Conservation (phyloP, 1,140 invertebrate genomes). For the Brachionus koreanus region DNA sequence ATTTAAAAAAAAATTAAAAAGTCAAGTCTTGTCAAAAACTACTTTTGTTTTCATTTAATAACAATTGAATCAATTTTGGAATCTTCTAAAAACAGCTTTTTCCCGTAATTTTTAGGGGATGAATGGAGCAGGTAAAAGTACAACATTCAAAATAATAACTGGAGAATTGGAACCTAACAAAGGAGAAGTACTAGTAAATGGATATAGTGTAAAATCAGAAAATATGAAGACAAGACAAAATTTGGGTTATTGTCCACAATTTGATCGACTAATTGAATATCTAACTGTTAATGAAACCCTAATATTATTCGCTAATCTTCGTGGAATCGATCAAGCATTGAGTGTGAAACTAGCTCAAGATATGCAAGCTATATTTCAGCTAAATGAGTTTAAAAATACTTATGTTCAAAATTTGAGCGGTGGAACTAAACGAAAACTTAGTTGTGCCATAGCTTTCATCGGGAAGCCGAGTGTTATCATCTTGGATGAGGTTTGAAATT, state of each 20-base stretch:
- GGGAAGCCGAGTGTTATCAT: slow-evolving; percentile 58
- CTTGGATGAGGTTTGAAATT: slow-evolving; percentile 58
- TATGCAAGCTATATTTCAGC: slow-evolving; percentile 31
- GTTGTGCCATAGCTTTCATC: slow-evolving; percentile 82
- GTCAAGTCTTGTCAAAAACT: no score
- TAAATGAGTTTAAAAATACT: slow-evolving; percentile 23
- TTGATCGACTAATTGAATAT: slow-evolving; percentile 61
- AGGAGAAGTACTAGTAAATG: slow-evolving; percentile 46
- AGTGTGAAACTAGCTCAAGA: slow-evolving; percentile 49
- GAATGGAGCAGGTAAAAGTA: slow-evolving; percentile 48
- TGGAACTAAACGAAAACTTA: slow-evolving; percentile 89
- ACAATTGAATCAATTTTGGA: no score
- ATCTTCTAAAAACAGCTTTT: no score
- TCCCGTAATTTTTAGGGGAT: background rate
- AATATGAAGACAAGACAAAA: slow-evolving; percentile 50
- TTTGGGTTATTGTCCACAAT: slow-evolving; percentile 61
- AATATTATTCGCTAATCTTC: slow-evolving; percentile 34
- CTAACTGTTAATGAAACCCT: slow-evolving; percentile 50
- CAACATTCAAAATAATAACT: slow-evolving; percentile 46
- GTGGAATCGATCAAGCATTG: slow-evolving; percentile 47
- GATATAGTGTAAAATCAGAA: slow-evolving; percentile 53
- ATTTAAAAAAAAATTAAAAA: no score
- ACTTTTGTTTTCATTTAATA: no score
- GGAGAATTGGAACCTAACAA: slow-evolving; percentile 67
- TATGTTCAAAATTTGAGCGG: slow-evolving; percentile 45